These are phyloP conservation scores for Microcebus tavaratra DNA, from an alignment of 2,113 vertebrate species.

Conservation along the genomic window DNA sequence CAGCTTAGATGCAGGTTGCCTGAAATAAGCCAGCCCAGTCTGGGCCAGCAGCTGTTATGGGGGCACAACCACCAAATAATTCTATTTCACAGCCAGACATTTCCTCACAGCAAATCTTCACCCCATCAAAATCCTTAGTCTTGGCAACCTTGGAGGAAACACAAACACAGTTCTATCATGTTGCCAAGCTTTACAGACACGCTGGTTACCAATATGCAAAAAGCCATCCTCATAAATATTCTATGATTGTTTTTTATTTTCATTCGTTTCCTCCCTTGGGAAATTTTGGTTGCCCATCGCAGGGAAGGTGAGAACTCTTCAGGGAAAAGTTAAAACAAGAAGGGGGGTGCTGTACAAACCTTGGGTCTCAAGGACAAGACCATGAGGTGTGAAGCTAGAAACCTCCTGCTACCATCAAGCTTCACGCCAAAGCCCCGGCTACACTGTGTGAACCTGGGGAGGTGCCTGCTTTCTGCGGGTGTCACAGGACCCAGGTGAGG, in stretches of 20 bases:
- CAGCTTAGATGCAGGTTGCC: fast-evolving
- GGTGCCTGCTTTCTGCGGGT: too few relatives aligned
- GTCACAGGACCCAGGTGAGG: too few relatives aligned
- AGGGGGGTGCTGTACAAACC: too few relatives aligned
- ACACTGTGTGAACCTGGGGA: too few relatives aligned
- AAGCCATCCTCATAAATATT: neutral
- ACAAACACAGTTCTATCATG: neutral
- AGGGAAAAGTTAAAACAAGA: too few relatives aligned
- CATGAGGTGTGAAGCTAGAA: too few relatives aligned
- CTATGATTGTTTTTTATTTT: neutral
- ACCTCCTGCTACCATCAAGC: too few relatives aligned
- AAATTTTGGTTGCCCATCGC: too few relatives aligned
- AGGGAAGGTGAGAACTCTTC: too few relatives aligned
- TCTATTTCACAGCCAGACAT: fast-evolving
- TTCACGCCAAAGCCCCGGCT: too few relatives aligned
- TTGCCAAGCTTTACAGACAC: neutral
- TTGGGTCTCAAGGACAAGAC: too few relatives aligned
- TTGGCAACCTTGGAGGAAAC: neutral
- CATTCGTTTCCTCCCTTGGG: too few relatives aligned
- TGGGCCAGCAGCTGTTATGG: fast-evolving
- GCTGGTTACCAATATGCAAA: neutral
- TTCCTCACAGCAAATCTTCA: neutral
- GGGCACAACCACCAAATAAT: fast-evolving
- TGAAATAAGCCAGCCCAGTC: neutral
- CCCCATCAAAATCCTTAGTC: fast-evolving